phyloP scores from a whole-genome alignment of 2,888 invertebrate genomes.

The Caenorhabditis sinica region DNA sequence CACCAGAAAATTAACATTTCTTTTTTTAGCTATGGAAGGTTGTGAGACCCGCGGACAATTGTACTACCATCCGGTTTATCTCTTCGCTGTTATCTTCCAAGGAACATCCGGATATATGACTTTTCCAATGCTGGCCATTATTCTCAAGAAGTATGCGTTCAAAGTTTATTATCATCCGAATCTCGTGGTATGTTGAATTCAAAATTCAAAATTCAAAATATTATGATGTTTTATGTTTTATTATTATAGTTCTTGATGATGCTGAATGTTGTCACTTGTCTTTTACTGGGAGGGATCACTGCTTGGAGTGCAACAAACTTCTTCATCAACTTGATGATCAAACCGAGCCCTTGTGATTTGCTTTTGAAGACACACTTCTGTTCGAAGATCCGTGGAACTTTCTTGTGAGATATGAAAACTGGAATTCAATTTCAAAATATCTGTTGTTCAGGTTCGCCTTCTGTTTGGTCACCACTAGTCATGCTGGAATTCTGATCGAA shows the following conservation, averaged over 20 bases:
- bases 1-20: not conserved
- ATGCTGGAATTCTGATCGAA: constrained; percentile 53
- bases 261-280: constrained; percentile 41
- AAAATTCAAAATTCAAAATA: not conserved
- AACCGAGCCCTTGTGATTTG: constrained; percentile 53
- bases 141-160: constrained; percentile 54
- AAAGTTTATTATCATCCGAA: constrained; percentile 62
- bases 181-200: constrained; percentile 35
- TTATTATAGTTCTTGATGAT: constrained; percentile 57
- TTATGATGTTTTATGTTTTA: constrained; percentile 6
- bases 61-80: constrained; percentile 42
- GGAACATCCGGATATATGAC: constrained; percentile 49
- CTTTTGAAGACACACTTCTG: constrained; percentile 55
- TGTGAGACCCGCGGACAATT: constrained; percentile 50
- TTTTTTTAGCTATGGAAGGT: constrained; percentile 52
- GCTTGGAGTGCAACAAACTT: constrained; percentile 43
- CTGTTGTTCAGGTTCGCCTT: constrained; percentile 47
- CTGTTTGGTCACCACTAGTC: constrained; percentile 52
- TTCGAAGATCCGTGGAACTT: constrained; percentile 36
- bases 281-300: constrained; percentile 43
- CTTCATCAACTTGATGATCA: constrained; percentile 39
- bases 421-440: not conserved
- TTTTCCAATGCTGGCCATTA: constrained; percentile 38
- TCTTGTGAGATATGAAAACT: constrained; percentile 51
- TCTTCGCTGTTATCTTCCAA: constrained; percentile 46